Conservation (phyloP, 2,113 vertebrate species). For the Empidonax traillii region DNA sequence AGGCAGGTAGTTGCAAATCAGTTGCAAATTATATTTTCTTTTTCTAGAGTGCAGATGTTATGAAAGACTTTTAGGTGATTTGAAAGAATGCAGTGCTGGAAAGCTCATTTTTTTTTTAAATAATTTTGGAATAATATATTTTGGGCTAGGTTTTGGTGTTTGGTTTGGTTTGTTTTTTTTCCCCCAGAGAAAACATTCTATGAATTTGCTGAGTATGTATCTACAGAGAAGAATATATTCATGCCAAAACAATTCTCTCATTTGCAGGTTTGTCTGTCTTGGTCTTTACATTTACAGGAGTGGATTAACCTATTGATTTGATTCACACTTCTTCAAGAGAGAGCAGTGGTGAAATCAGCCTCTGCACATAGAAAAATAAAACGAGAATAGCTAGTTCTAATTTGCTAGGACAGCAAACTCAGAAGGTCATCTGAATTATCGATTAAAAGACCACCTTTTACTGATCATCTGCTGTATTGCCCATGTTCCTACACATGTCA, state of each 20-base stretch:
- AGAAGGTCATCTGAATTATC: background rate
- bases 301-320: background rate
- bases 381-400: background rate
- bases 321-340: background rate
- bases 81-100: background rate
- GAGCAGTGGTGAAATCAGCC: background rate
- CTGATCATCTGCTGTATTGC: background rate
- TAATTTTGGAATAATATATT: background rate
- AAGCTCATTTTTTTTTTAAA: background rate
- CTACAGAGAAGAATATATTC: background rate
- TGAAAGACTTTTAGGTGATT: background rate
- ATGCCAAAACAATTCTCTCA: conserved; percentile 1
- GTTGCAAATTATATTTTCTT: background rate
- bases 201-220: background rate
- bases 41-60: background rate
- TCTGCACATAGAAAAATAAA: background rate
- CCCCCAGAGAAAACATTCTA: background rate
- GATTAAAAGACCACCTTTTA: background rate
- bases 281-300: background rate
- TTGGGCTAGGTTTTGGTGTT: background rate
- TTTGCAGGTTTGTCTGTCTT: background rate
- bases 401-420: background rate
- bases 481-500: background rate
- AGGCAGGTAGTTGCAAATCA: background rate
- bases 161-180: background rate